Conservation (phyloP, 2,888 invertebrate genomes). For the Meteorus colon region DNA sequence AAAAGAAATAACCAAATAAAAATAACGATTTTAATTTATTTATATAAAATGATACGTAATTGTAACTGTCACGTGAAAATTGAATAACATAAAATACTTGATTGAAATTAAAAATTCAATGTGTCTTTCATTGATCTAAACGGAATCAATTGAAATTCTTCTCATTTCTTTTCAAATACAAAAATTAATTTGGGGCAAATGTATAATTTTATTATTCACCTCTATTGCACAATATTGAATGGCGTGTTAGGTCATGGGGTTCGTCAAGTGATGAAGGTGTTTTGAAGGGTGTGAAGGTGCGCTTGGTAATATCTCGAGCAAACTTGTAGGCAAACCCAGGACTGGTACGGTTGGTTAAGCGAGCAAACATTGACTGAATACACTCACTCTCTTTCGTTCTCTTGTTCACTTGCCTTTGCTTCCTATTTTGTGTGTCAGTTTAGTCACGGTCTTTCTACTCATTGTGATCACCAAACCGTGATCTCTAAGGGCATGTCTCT, state of each 20-base stretch:
- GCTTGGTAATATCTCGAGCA: slow-evolving; percentile 63
- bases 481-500: slow-evolving; percentile 29
- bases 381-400: slow-evolving; percentile 50
- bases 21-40: too few species aligned
- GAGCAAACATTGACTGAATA: slow-evolving; percentile 67
- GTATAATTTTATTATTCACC: too few species aligned
- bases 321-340: slow-evolving; percentile 58
- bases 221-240: too few species aligned
- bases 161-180: too few species aligned
- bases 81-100: too few species aligned
- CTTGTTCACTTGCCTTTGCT: not conserved
- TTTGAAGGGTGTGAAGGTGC: slow-evolving; percentile 57
- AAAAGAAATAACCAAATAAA: too few species aligned
- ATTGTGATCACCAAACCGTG: slow-evolving; percentile 41
- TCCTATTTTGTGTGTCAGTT: slow-evolving; percentile 48
- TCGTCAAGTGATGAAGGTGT: slow-evolving; percentile 41
- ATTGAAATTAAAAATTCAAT: too few species aligned
- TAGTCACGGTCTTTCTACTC: slow-evolving; percentile 44
- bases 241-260: slow-evolving; percentile 19
- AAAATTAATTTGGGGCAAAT: too few species aligned
- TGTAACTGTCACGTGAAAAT: too few species aligned
- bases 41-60: too few species aligned
- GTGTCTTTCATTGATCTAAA: too few species aligned
- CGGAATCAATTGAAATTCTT: too few species aligned
- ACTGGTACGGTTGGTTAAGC: slow-evolving; percentile 65